Base-by-base conservation (phyloP, 2,797 vertebrate species). In the Apogon hyalosoma region DNA sequence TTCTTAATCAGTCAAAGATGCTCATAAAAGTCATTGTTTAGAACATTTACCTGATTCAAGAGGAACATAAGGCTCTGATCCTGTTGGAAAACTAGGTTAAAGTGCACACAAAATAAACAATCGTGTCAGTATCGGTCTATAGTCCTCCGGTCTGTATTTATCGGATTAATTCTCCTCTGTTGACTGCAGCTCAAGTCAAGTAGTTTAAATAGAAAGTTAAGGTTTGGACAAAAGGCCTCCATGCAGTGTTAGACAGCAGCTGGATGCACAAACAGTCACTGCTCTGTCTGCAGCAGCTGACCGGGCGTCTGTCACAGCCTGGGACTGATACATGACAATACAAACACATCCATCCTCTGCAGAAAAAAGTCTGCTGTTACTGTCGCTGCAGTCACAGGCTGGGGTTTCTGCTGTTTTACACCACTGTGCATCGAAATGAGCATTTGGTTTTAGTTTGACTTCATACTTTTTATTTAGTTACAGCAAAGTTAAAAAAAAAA, bases 251-350 rank as follows among this genome's bases (percentile, higher is more conserved):
- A 21, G 50, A 12, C 50, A 7, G 78, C 72, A 73, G 73, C 69
- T 77, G 78, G 59, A 64, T 3, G 42, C 41, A 15, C 11, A 62
- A 3, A 79, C 73, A 81, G 70, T 56, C 18, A 13, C 24, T 28
- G 6, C 74, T 81, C 66, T 81, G 78, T 80, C 19, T 52, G 51
- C n/a, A 54, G 63, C 59, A 28, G 57, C 53, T 31, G 61, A 60
- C 43, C 0, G 14, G 45, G n/a, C 9, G 47, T 64, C 64, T 49
- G 66, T 70, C 67, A n/a, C 77, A 5, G 4, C 48, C 77, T 54
- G 77, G 63, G 24, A 71, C 77, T 12, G 58, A 71, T 7, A 11
- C 11, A 55, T 8, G 21, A 55, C 39, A 13, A 39, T 2, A 42
- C 56, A 14, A 4, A 42, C 50, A 12, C 43, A 4, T 7, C 13